Evolutionary conservation across 2,113 vertebrate genomes (phyloP).

Genomic region (Ceratotherium simum): DNA sequence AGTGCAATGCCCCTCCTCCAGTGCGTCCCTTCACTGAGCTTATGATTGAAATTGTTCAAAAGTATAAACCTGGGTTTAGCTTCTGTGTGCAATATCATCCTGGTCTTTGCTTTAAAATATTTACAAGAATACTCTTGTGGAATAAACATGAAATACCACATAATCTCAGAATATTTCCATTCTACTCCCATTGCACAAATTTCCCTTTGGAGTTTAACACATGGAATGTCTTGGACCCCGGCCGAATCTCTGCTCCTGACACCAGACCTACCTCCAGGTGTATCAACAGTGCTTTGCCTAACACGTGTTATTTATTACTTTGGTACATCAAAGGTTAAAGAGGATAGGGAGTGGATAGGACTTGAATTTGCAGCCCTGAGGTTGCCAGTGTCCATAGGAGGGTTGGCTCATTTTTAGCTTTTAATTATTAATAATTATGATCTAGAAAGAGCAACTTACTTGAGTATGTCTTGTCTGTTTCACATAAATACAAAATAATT

Average conservation of each 20-base stretch:
- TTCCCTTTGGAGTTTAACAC: neutral
- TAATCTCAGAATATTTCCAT: neutral
- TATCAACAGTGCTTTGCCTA: neutral
- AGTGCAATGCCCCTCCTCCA: neutral
- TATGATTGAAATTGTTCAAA: slow-evolving; percentile 18
- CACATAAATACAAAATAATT: neutral
- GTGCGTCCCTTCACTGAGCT: neutral
- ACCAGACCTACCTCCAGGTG: neutral
- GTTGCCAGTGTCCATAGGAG: neutral
- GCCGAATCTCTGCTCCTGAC: neutral
- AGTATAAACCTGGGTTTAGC: neutral
- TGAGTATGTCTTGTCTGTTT: neutral
- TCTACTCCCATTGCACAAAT: neutral
- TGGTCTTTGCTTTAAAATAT: slow-evolving; percentile 4
- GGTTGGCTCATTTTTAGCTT: neutral
- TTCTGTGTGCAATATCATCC: neutral
- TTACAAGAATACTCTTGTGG: neutral
- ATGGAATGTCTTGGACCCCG: neutral
- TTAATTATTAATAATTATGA: neutral
- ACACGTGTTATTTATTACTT: neutral
- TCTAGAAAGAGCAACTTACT: neutral
- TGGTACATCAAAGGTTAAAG: neutral
- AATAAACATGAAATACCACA: neutral
- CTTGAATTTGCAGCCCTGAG: neutral
- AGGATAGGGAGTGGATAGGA: neutral